Percentiles rank a stretch among this genome's conserved stretches.
These are phyloP conservation scores for Helicoverpa assulta DNA, from an alignment of 2,888 invertebrate species.

Conservation along the genomic window DNA sequence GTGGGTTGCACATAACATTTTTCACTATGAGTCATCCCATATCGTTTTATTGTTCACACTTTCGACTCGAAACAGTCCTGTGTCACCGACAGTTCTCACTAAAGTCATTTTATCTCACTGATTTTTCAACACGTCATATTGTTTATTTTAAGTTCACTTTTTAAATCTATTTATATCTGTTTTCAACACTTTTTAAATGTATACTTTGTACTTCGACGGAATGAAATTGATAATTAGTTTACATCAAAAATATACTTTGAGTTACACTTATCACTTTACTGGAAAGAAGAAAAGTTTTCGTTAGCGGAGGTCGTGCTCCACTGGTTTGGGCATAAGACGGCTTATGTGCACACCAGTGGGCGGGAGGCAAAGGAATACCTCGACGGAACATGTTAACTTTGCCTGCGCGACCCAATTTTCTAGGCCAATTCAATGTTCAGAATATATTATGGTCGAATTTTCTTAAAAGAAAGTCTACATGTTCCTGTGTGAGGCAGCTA, in stretches of 20 bases:
- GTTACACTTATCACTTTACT: constrained; percentile 84
- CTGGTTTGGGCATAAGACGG: constrained; percentile 82
- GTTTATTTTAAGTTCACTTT: constrained; percentile 72
- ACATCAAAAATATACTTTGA: constrained; percentile 84
- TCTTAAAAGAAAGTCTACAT: constrained; percentile 70
- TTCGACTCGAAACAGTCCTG: constrained; percentile 79
- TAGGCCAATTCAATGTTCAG: constrained; percentile 26
- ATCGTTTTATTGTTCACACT: constrained; percentile 87
- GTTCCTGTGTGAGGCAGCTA: constrained; percentile 85
- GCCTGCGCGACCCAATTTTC: constrained; percentile 50
- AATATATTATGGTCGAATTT: constrained; percentile 40
- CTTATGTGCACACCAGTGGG: constrained; percentile 84
- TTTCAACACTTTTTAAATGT: constrained; percentile 76
- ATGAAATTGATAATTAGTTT: constrained; percentile 79
- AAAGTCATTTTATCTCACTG: constrained; percentile 81
- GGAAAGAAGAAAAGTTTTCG: constrained; percentile 65
- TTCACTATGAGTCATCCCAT: constrained; percentile 90
- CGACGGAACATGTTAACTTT: constrained; percentile 76
- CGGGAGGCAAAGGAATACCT: constrained; percentile 76
- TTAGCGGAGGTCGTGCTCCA: constrained; percentile 65
- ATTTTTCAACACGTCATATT: constrained; percentile 75
- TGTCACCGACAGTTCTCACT: constrained; percentile 71
- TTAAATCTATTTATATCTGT: constrained; percentile 62
- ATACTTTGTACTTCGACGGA: constrained; percentile 88
- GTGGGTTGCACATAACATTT: constrained; percentile 85